These are phyloP conservation scores for Herpailurus yagouaroundi DNA, from an alignment of 2,113 vertebrate genomes.

Conservation along the genomic window DNA sequence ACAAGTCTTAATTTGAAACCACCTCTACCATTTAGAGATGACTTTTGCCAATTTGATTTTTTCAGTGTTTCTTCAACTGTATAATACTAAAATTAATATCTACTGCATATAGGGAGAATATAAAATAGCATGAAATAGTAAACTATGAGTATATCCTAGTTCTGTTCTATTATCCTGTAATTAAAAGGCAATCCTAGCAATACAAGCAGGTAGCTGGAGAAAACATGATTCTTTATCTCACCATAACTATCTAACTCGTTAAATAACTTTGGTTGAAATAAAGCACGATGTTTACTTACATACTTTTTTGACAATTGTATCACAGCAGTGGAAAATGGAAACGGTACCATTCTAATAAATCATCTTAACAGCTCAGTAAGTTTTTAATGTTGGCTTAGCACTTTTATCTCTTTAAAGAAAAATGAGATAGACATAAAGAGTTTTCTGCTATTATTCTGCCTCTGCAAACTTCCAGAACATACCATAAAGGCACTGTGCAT, in stretches of 20 bases:
- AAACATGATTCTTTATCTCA: not conserved
- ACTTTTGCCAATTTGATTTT: conserved; percentile 13
- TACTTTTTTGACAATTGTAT: conserved; percentile 38
- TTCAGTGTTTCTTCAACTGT: not conserved
- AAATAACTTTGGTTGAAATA: conserved; percentile 50
- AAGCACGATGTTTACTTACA: not conserved
- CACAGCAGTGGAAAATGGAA: conserved; percentile 29
- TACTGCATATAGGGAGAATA: not conserved
- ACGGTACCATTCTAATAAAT: conserved; percentile 59
- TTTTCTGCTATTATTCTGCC: not conserved
- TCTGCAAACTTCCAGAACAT: not conserved
- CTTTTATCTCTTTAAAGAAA: conserved; percentile 61
- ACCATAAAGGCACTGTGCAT: not conserved
- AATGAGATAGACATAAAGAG: not conserved
- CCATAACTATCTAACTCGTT: not conserved
- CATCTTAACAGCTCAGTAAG: conserved; percentile 51
- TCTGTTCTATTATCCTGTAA: not conserved
- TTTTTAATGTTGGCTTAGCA: conserved; percentile 59
- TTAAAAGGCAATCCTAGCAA: not conserved
- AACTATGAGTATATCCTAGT: not conserved
- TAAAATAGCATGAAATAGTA: not conserved
- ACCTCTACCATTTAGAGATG: not conserved
- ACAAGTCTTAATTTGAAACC: not conserved
- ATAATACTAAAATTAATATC: not conserved
- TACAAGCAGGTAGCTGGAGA: not conserved